phyloP scores from a whole-genome alignment of 1,140 invertebrate species.

The Lycorma delicatula region DNA sequence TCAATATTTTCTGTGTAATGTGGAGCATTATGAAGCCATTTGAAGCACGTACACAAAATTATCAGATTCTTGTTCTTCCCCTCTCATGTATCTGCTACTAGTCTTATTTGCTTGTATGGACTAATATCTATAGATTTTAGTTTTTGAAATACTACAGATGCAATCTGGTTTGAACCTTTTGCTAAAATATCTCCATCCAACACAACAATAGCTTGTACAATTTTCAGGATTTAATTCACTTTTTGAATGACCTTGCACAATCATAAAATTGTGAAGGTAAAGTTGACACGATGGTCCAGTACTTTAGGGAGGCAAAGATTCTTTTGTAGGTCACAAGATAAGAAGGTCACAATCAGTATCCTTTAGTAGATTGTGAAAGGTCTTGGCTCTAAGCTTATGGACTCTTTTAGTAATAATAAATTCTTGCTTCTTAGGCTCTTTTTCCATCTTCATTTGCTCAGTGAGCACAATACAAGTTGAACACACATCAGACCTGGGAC shows the following conservation, averaged over 20 bases:
- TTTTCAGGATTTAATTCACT: not conserved
- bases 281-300: too few relatives aligned
- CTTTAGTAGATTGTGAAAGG: too few relatives aligned
- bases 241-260: not conserved
- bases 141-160: not conserved
- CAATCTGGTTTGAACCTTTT: not conserved
- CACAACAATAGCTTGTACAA: conserved; percentile 1
- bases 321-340: too few relatives aligned
- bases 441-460: too few relatives aligned
- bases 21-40: conserved; percentile 8
- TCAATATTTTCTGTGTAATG: not conserved
- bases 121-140: conserved; percentile 1
- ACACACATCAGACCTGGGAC: too few relatives aligned
- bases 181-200: not conserved
- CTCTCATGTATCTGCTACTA: not conserved
- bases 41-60: not conserved
- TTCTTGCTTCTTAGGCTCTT: too few relatives aligned
- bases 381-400: too few relatives aligned
- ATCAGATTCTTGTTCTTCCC: not conserved
- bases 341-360: too few relatives aligned
- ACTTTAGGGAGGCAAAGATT: too few relatives aligned
- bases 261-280: not conserved
- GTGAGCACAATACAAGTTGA: too few relatives aligned
- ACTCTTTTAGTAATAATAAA: too few relatives aligned
- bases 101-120: not conserved